phyloP scores from a whole-genome alignment of 2,888 invertebrate genomes.

The Trachelus iudaicus region DNA sequence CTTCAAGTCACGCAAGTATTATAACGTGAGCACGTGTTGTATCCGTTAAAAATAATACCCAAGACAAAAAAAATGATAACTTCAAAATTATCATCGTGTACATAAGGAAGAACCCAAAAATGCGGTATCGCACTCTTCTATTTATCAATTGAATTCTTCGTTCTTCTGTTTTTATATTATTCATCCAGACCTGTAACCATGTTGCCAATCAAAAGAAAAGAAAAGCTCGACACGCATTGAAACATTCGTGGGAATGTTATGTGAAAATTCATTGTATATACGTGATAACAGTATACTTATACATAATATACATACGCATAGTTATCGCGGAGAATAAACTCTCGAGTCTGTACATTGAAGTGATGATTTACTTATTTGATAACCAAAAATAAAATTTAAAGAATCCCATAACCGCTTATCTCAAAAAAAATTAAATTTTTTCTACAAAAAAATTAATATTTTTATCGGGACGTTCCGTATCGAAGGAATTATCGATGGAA shows the following conservation, averaged over 20 bases:
- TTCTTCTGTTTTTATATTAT: background rate
- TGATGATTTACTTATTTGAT: background rate
- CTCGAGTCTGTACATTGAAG: conserved; percentile 46
- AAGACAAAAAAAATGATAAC: background rate
- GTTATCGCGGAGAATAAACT: conserved; percentile 52
- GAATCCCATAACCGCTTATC: background rate
- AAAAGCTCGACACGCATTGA: background rate
- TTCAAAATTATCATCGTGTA: conserved; percentile 9
- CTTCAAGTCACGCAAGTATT: conserved; percentile 8
- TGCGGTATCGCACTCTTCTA: background rate
- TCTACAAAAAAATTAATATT: background rate
- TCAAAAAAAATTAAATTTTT: background rate
- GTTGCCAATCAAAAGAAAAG: background rate
- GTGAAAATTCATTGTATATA: conserved; percentile 46
- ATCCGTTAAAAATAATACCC: background rate
- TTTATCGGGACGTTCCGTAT: background rate
- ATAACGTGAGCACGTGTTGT: background rate
- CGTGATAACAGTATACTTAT: conserved; percentile 25
- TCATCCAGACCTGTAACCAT: background rate
- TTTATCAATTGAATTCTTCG: background rate
- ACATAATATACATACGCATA: conserved; percentile 32
- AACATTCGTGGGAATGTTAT: background rate
- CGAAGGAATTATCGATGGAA: background rate
- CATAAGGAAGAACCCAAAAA: background rate
- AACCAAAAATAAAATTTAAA: background rate